Base-by-base conservation (phyloP, 2,888 invertebrate species). In the Drosophila subquinaria region DNA sequence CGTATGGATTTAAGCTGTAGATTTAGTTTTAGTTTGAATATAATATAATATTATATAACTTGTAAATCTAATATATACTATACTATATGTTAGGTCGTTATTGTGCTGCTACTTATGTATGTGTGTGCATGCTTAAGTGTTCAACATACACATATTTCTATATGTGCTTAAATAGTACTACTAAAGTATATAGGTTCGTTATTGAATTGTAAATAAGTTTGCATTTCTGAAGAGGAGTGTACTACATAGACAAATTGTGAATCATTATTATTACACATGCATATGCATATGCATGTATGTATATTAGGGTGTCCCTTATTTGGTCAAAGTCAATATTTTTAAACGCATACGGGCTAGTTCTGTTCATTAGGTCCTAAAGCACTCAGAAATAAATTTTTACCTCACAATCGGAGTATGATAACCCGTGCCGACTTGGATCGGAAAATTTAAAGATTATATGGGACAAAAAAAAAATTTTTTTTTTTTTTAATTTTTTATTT, bases 241-340 rank as follows among this genome's bases (percentile, higher is more conserved):
- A 50, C 38, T 8, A 40, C 13, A 30, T 48, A 59, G 42, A 30
- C n/a, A 36, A 36, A 53, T 43, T 61, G 15, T 27, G 36, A 36
- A n/a, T n/a, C 43, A 61, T 61, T 45, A 36, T 40, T n/a, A 35
- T 27, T 38, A 56, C 15, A 30, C 43, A n/a, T n/a, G n/a, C n/a
- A n/a, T n/a, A n/a, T n/a, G n/a, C n/a, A n/a, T 43, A 23, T 30
- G 53, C 4, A 42, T 27, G 30, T 30, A n/a, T n/a, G n/a, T n/a
- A n/a, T n/a, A n/a, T n/a, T n/a, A n/a, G n/a, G n/a, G n/a, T n/a
- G n/a, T n/a, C n/a, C n/a, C n/a, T n/a, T n/a, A n/a, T n/a, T n/a
- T n/a, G n/a, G n/a, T n/a, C n/a, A n/a, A n/a, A n/a, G n/a, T n/a
- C n/a, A n/a, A n/a, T n/a, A n/a, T n/a, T n/a, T n/a, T n/a, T n/a